phyloP scores from a whole-genome alignment of 2,113 vertebrate genomes.

The Alligator sinensis region DNA sequence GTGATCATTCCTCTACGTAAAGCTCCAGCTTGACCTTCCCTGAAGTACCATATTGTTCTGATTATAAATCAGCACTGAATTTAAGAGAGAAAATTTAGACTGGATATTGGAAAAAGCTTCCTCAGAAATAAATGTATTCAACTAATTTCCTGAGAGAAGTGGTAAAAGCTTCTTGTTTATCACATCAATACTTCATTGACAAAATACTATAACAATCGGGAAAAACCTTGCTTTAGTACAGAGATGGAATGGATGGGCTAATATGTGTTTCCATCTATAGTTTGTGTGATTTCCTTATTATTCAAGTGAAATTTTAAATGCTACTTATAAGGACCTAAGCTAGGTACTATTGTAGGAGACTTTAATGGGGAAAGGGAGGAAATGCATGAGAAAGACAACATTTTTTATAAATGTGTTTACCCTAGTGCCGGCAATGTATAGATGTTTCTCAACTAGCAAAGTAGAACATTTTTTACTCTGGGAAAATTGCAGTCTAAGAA shows the following conservation, averaged over 20 bases:
- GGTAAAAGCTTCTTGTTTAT: not conserved
- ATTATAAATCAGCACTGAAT: no score
- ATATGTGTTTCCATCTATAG: not conserved
- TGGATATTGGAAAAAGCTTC: not conserved
- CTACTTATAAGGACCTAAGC: not conserved
- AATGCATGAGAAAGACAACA: not conserved
- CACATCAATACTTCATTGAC: not conserved
- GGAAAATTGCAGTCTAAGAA: not conserved
- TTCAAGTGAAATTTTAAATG: conserved; percentile 32
- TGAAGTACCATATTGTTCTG: not conserved
- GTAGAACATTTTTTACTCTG: not conserved
- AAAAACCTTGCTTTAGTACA: not conserved
- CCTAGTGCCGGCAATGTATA: not conserved
- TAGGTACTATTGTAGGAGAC: not conserved
- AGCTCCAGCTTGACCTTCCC: not conserved
- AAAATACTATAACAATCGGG: not conserved
- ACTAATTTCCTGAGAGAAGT: conserved; percentile 1
- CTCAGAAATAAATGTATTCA: not conserved
- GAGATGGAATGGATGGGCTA: not conserved
- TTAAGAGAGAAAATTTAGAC: not conserved
- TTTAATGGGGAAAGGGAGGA: not conserved
- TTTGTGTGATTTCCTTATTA: not conserved
- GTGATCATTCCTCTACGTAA: not conserved
- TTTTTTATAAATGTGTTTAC: conserved; percentile 2
- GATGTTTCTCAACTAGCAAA: not conserved